Conservation (phyloP, 2,113 vertebrate genomes). For the Burhinus oedicnemus region DNA sequence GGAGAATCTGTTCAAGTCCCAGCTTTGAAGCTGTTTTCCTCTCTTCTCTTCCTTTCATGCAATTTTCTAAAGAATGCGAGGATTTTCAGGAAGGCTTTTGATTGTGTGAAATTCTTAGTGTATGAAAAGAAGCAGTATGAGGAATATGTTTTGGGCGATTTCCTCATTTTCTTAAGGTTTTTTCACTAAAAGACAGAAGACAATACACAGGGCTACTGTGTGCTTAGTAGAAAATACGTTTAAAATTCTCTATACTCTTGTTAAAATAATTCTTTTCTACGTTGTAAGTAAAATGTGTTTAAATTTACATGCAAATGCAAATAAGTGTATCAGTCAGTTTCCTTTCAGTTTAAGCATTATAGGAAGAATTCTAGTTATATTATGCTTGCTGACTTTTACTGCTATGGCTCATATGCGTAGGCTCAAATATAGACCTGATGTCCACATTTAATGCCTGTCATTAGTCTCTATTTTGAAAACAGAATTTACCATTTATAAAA, state of each 20-base stretch:
- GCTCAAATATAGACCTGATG: not conserved
- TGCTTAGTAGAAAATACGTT: not conserved
- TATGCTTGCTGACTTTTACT: not conserved
- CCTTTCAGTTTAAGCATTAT: not conserved
- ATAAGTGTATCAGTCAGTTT: not conserved
- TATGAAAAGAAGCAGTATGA: not conserved
- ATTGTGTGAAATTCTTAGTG: not conserved
- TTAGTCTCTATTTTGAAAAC: not conserved
- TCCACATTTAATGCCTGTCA: not conserved
- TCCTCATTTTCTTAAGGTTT: not conserved
- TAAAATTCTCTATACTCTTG: not conserved
- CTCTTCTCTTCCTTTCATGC: not conserved
- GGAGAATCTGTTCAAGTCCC: not conserved
- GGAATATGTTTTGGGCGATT: not conserved
- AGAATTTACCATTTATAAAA: not conserved
- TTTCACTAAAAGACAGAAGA: not conserved
- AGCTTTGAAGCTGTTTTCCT: not conserved
- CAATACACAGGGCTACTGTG: not conserved
- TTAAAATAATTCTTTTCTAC: not conserved
- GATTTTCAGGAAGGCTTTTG: not conserved
- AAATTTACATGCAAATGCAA: not conserved
- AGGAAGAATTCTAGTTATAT: not conserved
- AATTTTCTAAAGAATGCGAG: not conserved
- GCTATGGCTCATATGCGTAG: not conserved
- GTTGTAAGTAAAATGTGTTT: not conserved